Conservation (phyloP, 2,797 vertebrate species). For the Phyllotis vaccarum region DNA sequence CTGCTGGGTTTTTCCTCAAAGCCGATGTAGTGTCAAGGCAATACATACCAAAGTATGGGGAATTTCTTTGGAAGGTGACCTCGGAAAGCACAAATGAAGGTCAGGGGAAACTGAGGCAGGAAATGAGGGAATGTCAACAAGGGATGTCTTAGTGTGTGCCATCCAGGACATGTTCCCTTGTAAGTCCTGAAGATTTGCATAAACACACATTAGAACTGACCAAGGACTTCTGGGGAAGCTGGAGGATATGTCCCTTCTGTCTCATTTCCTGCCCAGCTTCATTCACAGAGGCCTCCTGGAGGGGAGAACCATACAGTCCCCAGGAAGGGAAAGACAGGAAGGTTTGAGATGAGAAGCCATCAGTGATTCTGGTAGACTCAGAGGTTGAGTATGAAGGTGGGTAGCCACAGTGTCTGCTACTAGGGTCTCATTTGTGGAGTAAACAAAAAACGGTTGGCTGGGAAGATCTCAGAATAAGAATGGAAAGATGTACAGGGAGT, state of each 20-base stretch:
- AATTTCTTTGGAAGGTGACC: background rate
- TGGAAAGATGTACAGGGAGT: background rate
- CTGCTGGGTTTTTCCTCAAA: background rate
- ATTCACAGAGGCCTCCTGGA: too few species aligned
- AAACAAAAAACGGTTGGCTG: background rate
- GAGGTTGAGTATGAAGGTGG: background rate
- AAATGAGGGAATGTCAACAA: background rate
- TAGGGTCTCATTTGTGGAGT: background rate
- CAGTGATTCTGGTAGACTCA: background rate
- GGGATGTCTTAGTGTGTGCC: rapidly evolving
- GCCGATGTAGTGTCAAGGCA: background rate
- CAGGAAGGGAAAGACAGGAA: background rate
- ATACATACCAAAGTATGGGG: background rate
- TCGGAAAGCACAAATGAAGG: background rate
- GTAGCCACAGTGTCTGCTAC: background rate
- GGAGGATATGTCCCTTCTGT: rapidly evolving
- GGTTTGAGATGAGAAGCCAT: too few species aligned
- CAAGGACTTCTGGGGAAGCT: background rate
- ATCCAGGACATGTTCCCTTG: background rate
- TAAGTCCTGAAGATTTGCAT: background rate
- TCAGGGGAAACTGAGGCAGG: background rate
- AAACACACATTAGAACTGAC: background rate
- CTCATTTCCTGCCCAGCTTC: background rate
- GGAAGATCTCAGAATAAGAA: background rate
- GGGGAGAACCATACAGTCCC: background rate